These are phyloP conservation scores for Piezodorus guildinii DNA, from an alignment of 1,140 invertebrate genomes.

Conservation along the genomic window DNA sequence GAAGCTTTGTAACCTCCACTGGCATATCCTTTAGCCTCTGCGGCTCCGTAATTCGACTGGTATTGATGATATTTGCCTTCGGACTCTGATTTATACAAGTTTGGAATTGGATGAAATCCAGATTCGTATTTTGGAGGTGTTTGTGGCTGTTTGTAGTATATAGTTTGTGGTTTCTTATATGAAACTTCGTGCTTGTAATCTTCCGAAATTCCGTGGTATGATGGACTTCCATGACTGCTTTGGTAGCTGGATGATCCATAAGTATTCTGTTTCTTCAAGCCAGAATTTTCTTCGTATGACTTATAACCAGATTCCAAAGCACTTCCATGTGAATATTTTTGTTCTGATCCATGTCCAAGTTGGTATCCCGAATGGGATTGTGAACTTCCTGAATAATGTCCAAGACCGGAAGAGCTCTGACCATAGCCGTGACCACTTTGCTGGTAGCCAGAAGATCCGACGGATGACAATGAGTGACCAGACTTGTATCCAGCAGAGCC, in stretches of 20 bases:
- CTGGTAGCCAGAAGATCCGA: no score
- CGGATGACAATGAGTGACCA: background rate
- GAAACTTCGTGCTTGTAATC: no score
- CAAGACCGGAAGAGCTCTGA: background rate
- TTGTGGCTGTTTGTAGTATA: no score
- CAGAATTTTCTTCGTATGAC: background rate
- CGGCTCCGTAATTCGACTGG: background rate
- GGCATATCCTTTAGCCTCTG: background rate
- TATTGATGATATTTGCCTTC: background rate
- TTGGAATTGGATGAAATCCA: no score
- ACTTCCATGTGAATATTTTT: background rate
- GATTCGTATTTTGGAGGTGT: no score
- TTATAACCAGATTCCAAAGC: background rate
- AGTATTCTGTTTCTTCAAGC: background rate
- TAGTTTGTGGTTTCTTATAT: no score
- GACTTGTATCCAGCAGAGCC: background rate
- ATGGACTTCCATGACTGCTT: background rate
- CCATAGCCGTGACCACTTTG: background rate
- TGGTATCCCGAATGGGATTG: background rate
- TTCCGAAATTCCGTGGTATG: no score
- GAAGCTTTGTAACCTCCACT: background rate
- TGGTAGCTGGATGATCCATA: background rate
- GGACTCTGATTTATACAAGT: background rate
- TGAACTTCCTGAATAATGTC: background rate
- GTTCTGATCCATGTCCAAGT: background rate